Base-by-base conservation (phyloP, 2,888 invertebrate species). In the Tiliacea aurago region DNA sequence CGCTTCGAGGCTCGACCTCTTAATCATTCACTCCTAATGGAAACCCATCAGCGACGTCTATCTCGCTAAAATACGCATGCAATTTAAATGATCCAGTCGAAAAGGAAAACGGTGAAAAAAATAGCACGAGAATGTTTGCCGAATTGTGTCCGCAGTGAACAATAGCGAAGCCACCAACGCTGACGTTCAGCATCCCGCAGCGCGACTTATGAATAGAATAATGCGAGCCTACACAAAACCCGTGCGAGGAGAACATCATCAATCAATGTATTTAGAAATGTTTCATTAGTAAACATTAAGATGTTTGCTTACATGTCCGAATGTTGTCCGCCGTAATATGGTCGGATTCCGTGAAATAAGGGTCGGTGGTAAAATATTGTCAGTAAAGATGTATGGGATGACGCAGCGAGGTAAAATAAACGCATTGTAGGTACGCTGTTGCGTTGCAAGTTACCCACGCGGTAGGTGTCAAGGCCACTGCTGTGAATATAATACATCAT, bases 241-340 rank as follows among this genome's bases (percentile, higher is more conserved):
- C 91, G 92, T 91, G 94, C 94, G 90, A 89, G 89, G 89, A 85
- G 89, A 91, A 88, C 89, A 89, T 92, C 95, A 96, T 96, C 96
- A 95, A 96, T 96, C 96, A 96, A 94, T 95, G 95, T 95, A 94
- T 91, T 91, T 93, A 92, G 94, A 95, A 94, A 95, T 94, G 94
- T 95, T 96, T 95, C 95, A 96, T 96, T 96, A 96, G 96, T 95
- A 95, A 95, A 96, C 95, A 96, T 96, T 96, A 95, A 96, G 96
- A 96, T 96, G 96, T 96, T 96, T 96, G 95, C 95, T 95, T 96
- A 95, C 95, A 95, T 95, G 94, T 95, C 93, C 93, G 89, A 93
- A 91, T 94, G 94, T 93, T 95, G 94, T 94, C 91, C 86, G 91
- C 86, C 88, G 86, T 93, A 92, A 94, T 93, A 92, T 91, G 90